Evolutionary conservation across 2,113 vertebrate genomes (phyloP).

Genomic region (Pseudorhombus dupliciocellatus): DNA sequence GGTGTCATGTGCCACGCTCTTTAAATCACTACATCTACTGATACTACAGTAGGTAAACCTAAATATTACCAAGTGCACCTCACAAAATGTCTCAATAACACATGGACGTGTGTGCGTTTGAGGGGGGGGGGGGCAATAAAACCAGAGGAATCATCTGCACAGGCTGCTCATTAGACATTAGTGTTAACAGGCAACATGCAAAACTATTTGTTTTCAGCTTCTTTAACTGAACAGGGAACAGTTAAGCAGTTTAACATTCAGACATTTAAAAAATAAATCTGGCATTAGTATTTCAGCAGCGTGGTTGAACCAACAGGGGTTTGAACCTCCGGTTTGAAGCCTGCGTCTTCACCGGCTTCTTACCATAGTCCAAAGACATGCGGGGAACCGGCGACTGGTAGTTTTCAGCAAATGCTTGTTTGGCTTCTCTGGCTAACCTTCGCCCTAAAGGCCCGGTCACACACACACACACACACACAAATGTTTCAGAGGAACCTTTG

Average conservation of each 20-base stretch:
- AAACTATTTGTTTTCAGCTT: constrained; percentile 46
- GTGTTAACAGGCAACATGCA: constrained; percentile 76
- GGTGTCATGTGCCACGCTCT: constrained; percentile 8
- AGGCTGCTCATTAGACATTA: constrained; percentile 41
- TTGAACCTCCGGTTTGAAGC: background rate
- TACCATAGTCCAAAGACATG: background rate
- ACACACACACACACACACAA: too few relatives aligned
- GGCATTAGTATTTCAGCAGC: constrained; percentile 17
- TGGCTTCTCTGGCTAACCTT: background rate
- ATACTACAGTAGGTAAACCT: constrained; percentile 34
- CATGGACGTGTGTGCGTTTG: constrained; percentile 12
- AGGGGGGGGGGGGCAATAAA: constrained; percentile 26
- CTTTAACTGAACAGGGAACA: constrained; percentile 44
- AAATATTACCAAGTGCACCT: constrained; percentile 23
- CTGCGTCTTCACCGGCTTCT: background rate
- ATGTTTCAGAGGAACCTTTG: too few relatives aligned
- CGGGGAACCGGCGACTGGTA: background rate
- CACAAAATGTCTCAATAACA: constrained; percentile 25
- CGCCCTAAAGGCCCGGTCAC: background rate
- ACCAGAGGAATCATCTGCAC: constrained; percentile 45
- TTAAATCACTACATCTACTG: constrained; percentile 34
- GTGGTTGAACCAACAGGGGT: background rate
- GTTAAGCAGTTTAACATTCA: constrained; percentile 35
- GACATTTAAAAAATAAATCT: constrained; percentile 13
- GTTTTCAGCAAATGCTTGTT: background rate